Evolutionary conservation across 2,888 invertebrate genomes (phyloP).

Genomic region (Caenorhabditis panamensis): DNA sequence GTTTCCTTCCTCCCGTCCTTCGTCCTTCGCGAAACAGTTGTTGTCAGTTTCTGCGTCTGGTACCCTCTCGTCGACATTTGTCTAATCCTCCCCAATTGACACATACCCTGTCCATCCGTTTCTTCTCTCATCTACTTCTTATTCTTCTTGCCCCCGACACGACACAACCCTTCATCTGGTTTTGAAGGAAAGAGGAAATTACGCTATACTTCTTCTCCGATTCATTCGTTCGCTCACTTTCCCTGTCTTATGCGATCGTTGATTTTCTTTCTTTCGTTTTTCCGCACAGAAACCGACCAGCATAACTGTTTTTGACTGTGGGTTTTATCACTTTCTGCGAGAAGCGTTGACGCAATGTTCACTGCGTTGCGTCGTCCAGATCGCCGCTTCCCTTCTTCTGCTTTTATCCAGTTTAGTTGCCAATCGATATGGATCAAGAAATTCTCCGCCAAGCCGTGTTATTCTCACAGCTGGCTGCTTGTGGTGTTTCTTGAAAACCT

Average conservation of each 20-base stretch:
- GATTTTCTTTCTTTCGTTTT: neutral
- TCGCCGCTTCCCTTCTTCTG: neutral
- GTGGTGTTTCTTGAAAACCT: neutral
- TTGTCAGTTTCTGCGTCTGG: slow-evolving; percentile 18
- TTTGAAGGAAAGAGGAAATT: slow-evolving; percentile 31
- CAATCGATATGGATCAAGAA: slow-evolving; percentile 10
- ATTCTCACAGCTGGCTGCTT: neutral
- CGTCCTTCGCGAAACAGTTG: slow-evolving; percentile 53
- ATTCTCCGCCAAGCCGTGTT: neutral
- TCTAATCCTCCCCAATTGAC: slow-evolving; percentile 43
- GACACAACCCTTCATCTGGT: slow-evolving; percentile 46
- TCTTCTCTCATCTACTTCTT: slow-evolving; percentile 41
- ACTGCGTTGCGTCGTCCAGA: neutral
- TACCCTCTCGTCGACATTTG: slow-evolving; percentile 3
- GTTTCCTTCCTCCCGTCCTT: neutral
- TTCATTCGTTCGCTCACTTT: slow-evolving; percentile 27
- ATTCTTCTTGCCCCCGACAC: slow-evolving; percentile 23
- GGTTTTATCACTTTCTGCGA: slow-evolving; percentile 19
- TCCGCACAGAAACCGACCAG: neutral
- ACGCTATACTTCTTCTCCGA: slow-evolving; percentile 28
- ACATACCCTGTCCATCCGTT: slow-evolving; percentile 1
- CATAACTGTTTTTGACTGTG: slow-evolving; percentile 42
- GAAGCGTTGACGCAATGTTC: slow-evolving; percentile 1
- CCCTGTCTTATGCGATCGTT: neutral
- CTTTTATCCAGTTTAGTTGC: slow-evolving; percentile 13